Base-by-base conservation (phyloP, 2,888 invertebrate species). In the Polyommatus iphigenia region DNA sequence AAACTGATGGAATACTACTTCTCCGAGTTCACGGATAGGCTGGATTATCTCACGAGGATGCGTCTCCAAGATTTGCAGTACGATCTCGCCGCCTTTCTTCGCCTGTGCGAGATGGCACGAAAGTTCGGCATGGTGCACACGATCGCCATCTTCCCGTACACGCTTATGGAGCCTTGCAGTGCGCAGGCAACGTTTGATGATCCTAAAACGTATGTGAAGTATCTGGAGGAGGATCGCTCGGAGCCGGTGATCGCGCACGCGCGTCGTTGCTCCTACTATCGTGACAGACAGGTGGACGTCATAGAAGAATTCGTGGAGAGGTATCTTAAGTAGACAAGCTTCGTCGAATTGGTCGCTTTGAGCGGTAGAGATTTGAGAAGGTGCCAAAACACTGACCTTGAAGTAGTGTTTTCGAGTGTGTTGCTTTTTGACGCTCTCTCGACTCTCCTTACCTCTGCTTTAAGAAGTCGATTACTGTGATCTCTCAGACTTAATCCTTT, bases 291-390 rank as follows among this genome's bases (percentile, higher is more conserved):
- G 79, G 24, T 91, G 41, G 87, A 89, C 75, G 81, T 88, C 2
- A 83, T 82, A 13, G 89, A 91, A 77, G 90, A 91, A 81, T 89
- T 89, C n/a, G 81, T 89, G 0, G 87, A 89, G 78, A 83, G 72
- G 36, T 41, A 24, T 13, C 46, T 36, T 24, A 8, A 62, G 50
- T 24, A 75, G 20, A 20, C 62, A 3, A 3, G 10, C 10, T 46
- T 46, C 46, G 46, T 46, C 46, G 10, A 46, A 46, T 41, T 41
- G 10, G 41, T 41, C 41, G 41, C 41, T 46, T 0, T 46, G 46
- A 46, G 46, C 46, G 46, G 10, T 10, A 46, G n/a, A 20, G 59
- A 59, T 20, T 20, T 8, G 20, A 8, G 8, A 20, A 59, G 10
- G 59, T 59, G 59, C 20, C 20, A 20, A 54, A 54, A 54, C 54